These are phyloP conservation scores for Dasyurus viverrinus DNA, from an alignment of 2,113 vertebrate genomes.

Conservation along the genomic window DNA sequence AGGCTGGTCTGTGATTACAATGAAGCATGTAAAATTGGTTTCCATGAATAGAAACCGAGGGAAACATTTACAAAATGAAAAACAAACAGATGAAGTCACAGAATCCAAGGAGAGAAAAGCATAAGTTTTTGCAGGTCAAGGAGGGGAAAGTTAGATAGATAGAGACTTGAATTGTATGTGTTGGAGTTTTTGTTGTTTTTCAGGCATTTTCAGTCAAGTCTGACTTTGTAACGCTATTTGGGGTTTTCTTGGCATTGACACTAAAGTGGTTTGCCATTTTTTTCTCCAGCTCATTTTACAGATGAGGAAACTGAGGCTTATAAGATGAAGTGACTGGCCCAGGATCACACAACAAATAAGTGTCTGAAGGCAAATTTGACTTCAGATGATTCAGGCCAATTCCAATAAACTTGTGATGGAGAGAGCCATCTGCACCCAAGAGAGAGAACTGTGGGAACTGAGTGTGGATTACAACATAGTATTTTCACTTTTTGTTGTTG, in stretches of 20 bases:
- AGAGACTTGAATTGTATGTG: background rate
- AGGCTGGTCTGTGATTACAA: background rate
- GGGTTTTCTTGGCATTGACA: background rate
- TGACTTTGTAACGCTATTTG: background rate
- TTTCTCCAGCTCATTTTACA: background rate
- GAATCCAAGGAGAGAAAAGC: background rate
- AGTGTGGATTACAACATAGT: too few species aligned
- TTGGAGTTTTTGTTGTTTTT: background rate
- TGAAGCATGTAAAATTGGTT: too few species aligned
- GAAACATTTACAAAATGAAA: too few species aligned
- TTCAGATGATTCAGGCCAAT: background rate
- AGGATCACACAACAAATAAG: background rate
- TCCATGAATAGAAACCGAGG: too few species aligned
- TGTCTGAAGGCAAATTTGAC: background rate
- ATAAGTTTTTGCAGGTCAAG: background rate
- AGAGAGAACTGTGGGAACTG: too few species aligned
- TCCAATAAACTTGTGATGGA: too few species aligned
- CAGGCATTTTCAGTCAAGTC: background rate
- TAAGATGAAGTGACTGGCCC: background rate
- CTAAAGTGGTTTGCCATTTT: background rate
- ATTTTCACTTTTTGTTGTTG: too few species aligned
- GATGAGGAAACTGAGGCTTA: background rate
- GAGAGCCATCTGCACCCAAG: too few species aligned
- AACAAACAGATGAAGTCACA: too few species aligned
- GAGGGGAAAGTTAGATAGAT: background rate